Base-by-base conservation (phyloP, 2,113 vertebrate species). In the Gorsachius goisagi region DNA sequence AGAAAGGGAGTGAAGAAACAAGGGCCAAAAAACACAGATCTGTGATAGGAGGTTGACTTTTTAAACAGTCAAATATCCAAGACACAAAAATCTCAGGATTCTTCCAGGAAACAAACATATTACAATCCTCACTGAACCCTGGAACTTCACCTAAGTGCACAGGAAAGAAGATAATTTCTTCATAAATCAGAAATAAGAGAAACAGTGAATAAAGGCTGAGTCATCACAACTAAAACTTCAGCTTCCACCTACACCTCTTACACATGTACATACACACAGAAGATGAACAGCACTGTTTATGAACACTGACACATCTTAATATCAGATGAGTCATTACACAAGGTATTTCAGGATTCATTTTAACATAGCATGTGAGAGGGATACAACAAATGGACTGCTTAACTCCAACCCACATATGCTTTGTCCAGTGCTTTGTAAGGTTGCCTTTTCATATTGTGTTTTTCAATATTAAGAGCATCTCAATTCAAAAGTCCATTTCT, bases 251-350 rank as follows among this genome's bases (percentile, higher is more conserved):
- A 97, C 97, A 95, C 60, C 77, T 94, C 92, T 95, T 68, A 71
- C 78, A 93, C 95, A 95, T 83, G 85, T 82, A 95, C 85, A 95
- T 32, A 89, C 58, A 96, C 58, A 92, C 13, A 85, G 77, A 94
- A 68, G 90, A 95, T 80, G 93, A 95, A 93, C 94, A 94, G 72
- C 87, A 84, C 85, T 96, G 95, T 96, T 96, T 94, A 88, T 95
- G 93, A 94, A 91, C 81, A 80, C 69, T 94, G 89, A 91, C 86
- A 84, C 77, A 84, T 93, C 91, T 89, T 94, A 85, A 87, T 92
- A 93, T 45, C 93, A 95, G 49, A 95, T 97, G 95, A 97, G 72
- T 97, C 97, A 97, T 37, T 84, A 86, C 12, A 76, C 28, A 84
- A 94, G 78, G 78, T 95, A 95, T 96, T 96, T 94, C 75, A 93